A percentile compares a stretch with the other conserved stretches of the same genome.
These are phyloP conservation scores for Cordilura impudica DNA, from an alignment of 2,888 invertebrate genomes.

Conservation along the genomic window DNA sequence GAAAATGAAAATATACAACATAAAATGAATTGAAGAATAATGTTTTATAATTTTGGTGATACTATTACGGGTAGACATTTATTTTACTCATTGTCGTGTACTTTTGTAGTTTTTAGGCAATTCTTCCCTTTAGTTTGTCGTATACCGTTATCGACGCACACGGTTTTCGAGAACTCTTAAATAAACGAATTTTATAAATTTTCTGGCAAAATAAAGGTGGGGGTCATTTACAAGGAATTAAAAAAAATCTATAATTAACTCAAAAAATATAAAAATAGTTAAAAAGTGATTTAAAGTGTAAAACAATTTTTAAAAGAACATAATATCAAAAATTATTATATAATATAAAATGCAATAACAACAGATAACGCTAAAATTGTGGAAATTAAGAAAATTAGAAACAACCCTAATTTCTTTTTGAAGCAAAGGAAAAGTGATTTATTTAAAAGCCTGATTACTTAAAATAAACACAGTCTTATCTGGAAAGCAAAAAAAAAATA, in stretches of 20 bases:
- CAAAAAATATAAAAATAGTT: neutral
- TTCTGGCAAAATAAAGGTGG: conserved; percentile 43
- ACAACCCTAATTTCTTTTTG: neutral
- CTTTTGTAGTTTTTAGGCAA: conserved; percentile 60
- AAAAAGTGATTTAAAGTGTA: neutral
- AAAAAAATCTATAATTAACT: neutral
- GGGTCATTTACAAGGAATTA: conserved; percentile 19
- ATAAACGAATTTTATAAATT: conserved; percentile 49
- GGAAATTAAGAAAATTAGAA: neutral
- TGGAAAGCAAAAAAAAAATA: conserved; percentile 5
- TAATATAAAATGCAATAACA: neutral
- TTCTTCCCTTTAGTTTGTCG: conserved; percentile 65
- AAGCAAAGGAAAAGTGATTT: neutral
- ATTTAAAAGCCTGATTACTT: conserved; percentile 13
- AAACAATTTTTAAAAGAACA: neutral
- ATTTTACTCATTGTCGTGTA: conserved; percentile 39
- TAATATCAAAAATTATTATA: neutral
- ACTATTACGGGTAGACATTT: conserved; percentile 30
- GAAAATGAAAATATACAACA: conserved; percentile 36
- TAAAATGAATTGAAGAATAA: conserved; percentile 39
- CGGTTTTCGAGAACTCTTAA: conserved; percentile 60
- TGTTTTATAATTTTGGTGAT: conserved; percentile 52
- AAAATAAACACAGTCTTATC: neutral
- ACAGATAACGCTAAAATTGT: neutral
- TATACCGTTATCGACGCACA: conserved; percentile 63